Base-by-base conservation (phyloP, 1,140 invertebrate species). In the Scylla paramamosain region DNA sequence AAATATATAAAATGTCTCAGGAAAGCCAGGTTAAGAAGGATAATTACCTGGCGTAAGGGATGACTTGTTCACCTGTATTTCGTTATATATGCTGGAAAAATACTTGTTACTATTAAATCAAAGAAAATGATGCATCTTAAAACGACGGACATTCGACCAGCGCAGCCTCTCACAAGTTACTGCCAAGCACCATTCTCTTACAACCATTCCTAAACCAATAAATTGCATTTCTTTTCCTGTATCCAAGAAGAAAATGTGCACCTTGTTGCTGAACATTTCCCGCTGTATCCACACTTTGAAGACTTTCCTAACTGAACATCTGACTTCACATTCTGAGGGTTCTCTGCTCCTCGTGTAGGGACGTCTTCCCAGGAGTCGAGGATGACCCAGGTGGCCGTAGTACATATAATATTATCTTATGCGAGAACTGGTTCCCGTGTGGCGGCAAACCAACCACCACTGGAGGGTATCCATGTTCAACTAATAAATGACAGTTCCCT, bases 21-120 rank as follows among this genome's bases (percentile, higher is more conserved):
- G 92, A 93, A 93, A 52, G 92, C 84, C 83, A 59, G 77, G 84
- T 93, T 28, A 93, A 82, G 46, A 92, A 82, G n/a, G 89, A 91
- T 29, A 91, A 32, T 91, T 77, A 77, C 59, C 31, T 32, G 31
- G 28, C 31, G n/a, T 77, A n/a, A 67, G 3, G 48, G 90, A 32
- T 91, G 90, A 67, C 31, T 25, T n/a, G 52, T 91, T 67, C 52
- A 91, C 0, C 52, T 91, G 48, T 32, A 77, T 77, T 77, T 12
- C 67, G n/a, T 77, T 7, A n/a, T n/a, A 77, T 77, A 77, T 77
- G 2, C 20, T n/a, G 67, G 67, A 2, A 77, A 77, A 25, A 77
- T 77, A n/a, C 6, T 77, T 77, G 67, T n/a, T 77, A 77, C 8
- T 77, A n/a, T 77, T 77, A n/a, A 77, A 77, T 77, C n/a, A n/a